Evolutionary conservation across 2,113 vertebrate species (phyloP), one percentile per base, ranked within the genome.

Genomic region (Sinocyclocheilus anophthalmus): DNA sequence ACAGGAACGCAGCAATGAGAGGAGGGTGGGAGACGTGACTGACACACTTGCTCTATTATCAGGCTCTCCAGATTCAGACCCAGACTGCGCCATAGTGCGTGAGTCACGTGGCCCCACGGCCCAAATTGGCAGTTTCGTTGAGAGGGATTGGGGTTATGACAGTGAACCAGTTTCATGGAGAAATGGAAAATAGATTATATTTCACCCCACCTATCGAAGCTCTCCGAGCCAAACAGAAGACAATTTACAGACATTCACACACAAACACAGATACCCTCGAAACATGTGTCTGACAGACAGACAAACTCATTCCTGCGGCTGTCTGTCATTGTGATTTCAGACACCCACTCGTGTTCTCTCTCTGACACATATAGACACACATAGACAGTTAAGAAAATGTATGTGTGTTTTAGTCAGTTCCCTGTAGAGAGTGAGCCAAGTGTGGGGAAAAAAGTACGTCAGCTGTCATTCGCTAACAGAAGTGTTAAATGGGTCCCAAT

Each of bases 31-130:
- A 73, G 77, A 87, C 84, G 78, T 87, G 86, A 87, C 88, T 87
- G 88, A 89, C 88, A 89, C 88, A 85, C 85, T 87, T 83, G 85
- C 63, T 89, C 78, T 81, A 89, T 89, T 87, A 89, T 89, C n/a
- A n/a, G n/a, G n/a, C 83, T 89, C 83, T 50, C 77, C 88, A 87
- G 86, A 86, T 86, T 78, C 78, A 45, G 42, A 87, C 84, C 83
- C 78, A 87, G 72, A 87, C 73, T 20, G 83, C n/a, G 81, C 78
- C 24, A 14, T 84, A 53, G 63, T 83, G 85, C 50, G 24, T 79
- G 87, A 90, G 79, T 88, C 85, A 90, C 79, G 20, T 16, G 22
- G 87, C 76, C 84, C 61, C 50, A 22, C 18, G 11, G 89, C 57
- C 87, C 88, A 89, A 89, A 89, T 85, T 89, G 85, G 63, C 83